Evolutionary conservation across 2,888 invertebrate species (phyloP), one percentile per base, ranked within the genome.

Genomic region (Seira musarum): DNA sequence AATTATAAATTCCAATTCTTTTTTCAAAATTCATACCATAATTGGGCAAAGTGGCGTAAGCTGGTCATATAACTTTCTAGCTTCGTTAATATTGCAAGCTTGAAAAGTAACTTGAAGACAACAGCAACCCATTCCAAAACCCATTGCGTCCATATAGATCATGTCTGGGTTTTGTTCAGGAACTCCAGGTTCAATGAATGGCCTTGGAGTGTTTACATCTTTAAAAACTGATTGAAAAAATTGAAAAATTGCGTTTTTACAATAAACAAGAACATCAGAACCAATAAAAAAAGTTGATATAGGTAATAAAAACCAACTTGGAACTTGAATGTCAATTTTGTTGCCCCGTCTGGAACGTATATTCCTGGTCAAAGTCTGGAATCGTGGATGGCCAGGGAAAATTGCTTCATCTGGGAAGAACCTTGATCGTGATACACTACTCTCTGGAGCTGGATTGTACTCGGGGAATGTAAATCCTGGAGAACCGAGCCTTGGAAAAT

Each of bases 51-150:
- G 90, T 0, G 98, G 98, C 13, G 98, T 95, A 35, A 99, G 91
- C 89, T 99, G 99, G 89, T 99, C 99, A 88, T 99, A 99, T 0
- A 99, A 91, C 49, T 95, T 95, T 83, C 97, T 92, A 2, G 99
- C 99, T 90, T 99, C 99, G 63, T 92, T 92, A 84, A 99, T 97
- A 89, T 98, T 98, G 89, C 97, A 97, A 0, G 99, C 98, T 90
- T 97, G 95, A 91, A 99, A 99, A 67, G 97, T 97, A 75, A 97
- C 91, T 89, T 99, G 99, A 53, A 99, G 91, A 88, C 98, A 99
- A 88, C 96, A 97, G 89, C 98, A 98, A 35, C 99, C 99, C 99
- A 99, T 99, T 74, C 98, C 99, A 89, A 99, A 99, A 24, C 98
- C 99, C 99, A 99, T 99, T 0, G 97, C 96, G 89, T 99, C 99